Base-by-base conservation (phyloP, 2,888 invertebrate species). In the Volucella zonaria region DNA sequence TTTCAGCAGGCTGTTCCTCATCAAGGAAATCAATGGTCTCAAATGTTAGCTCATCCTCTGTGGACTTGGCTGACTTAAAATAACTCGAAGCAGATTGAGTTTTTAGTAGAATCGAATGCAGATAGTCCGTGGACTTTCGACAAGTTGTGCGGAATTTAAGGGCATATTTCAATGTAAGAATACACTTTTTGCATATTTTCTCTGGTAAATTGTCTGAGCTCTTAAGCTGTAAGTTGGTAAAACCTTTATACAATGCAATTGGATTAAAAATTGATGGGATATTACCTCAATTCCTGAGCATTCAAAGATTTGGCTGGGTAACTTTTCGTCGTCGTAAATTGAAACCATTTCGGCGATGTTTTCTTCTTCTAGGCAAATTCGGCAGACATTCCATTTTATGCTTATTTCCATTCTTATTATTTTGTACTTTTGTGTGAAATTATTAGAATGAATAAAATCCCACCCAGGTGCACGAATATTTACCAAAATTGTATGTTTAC, bases 341-440 rank as follows among this genome's bases (percentile, higher is more conserved):
- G 86, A 45, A 8, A n/a, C 9, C 87, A 88, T 81, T 62, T 64
- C 78, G 6, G 62, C 8, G 15, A 15, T 49, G 12, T 42, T 73
- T 59, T 87, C 89, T 61, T 88, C 88, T 14, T 86, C 49, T 42
- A 88, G 62, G 59, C 91, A 91, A 3, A 90, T 87, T 0, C 91
- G 88, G 45, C 91, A 91, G 73, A 91, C 87, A 59, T 88, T 89
- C 91, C 91, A 91, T 52, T 89, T 91, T 64, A 91, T 90, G 52
- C 88, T 88, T 58, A 91, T 89, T 86, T 91, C 90, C 90, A 90
- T 91, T 43, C 49, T 73, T 10, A 0, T 51, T 58, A 66, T 31
- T 43, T 51, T 71, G 58, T 64, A 66, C 71, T 79, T 15, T 61
- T 9, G 0, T 12, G 10, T 18, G 10, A 45, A 31, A n/a, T 18